A percentile compares a stretch with the other conserved stretches of the same genome.
phyloP scores from a whole-genome alignment of 1,140 invertebrate species.

The Danaus melanippus region DNA sequence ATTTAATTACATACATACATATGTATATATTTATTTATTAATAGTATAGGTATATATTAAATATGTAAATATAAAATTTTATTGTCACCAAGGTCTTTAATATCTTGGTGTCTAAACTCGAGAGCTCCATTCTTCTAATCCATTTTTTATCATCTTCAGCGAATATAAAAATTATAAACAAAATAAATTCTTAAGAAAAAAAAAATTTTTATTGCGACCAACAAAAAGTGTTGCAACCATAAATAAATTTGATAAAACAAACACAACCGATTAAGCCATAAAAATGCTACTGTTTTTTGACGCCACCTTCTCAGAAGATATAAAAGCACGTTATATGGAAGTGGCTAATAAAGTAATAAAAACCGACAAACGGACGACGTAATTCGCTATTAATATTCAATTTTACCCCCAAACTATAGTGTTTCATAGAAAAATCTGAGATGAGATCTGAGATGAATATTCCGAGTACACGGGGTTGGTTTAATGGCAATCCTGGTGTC shows the following conservation, averaged over 20 bases:
- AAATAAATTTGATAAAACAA: slow-evolving; percentile 51
- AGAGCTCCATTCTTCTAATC: too few species aligned
- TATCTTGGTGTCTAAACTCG: too few species aligned
- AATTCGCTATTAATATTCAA: slow-evolving; percentile 72
- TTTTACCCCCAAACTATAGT: slow-evolving; percentile 56
- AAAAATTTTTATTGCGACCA: slow-evolving; percentile 27
- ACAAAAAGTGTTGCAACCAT: slow-evolving; percentile 35
- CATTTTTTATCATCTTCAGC: too few species aligned
- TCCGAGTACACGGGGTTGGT: slow-evolving; percentile 41
- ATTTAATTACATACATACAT: too few species aligned
- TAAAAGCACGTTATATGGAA: slow-evolving; percentile 58
- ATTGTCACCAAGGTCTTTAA: too few species aligned
- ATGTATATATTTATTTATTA: too few species aligned
- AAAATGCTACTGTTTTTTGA: slow-evolving; percentile 70
- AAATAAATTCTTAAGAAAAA: background rate
- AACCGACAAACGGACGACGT: slow-evolving; percentile 44
- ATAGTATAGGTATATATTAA: too few species aligned
- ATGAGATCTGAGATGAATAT: slow-evolving; percentile 55
- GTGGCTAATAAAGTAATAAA: slow-evolving; percentile 67
- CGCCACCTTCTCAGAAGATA: slow-evolving; percentile 52
- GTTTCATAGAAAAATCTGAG: slow-evolving; percentile 66
- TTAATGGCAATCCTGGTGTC: slow-evolving; percentile 8
- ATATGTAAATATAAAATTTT: too few species aligned
- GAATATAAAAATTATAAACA: too few species aligned
- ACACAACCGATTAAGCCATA: slow-evolving; percentile 61